These are phyloP conservation scores for Pachyuromys duprasi DNA, from an alignment of 2,797 vertebrate genomes.

Conservation along the genomic window DNA sequence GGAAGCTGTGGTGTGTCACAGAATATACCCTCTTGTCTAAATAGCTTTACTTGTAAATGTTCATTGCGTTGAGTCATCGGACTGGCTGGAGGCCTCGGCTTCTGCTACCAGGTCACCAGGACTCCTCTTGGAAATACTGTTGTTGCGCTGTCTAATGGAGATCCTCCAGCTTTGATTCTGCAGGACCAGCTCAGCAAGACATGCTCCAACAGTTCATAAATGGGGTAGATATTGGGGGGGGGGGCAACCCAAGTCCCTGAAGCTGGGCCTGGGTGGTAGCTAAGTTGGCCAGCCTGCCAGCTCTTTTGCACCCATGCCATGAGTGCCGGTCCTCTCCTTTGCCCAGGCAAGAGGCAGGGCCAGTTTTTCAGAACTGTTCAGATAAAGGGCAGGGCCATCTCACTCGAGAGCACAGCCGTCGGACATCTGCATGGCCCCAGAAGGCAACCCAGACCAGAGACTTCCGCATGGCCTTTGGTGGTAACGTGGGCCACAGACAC, in stretches of 20 bases:
- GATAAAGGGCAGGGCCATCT: neutral
- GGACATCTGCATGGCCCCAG: neutral
- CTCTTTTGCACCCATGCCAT: neutral
- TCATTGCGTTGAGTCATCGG: neutral
- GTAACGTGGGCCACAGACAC: neutral
- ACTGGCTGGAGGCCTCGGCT: neutral
- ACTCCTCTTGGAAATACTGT: neutral
- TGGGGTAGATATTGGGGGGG: neutral
- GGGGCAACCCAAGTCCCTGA: neutral
- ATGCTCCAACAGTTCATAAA: neutral
- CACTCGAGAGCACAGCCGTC: neutral
- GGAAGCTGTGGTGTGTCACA: neutral
- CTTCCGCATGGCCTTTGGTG: neutral
- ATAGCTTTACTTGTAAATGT: neutral
- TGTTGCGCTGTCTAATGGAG: neutral
- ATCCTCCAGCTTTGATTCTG: neutral
- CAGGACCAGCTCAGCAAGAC: neutral
- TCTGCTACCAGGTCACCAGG: neutral
- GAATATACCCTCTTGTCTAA: neutral
- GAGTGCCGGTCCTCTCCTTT: neutral
- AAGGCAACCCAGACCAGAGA: neutral
- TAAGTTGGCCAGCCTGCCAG: neutral
- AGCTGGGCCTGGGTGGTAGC: neutral
- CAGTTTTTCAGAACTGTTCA: neutral
- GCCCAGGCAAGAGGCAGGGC: neutral